Evolutionary conservation across 2,888 invertebrate genomes (phyloP).

Genomic region (Pandemis cinnamomeana): DNA sequence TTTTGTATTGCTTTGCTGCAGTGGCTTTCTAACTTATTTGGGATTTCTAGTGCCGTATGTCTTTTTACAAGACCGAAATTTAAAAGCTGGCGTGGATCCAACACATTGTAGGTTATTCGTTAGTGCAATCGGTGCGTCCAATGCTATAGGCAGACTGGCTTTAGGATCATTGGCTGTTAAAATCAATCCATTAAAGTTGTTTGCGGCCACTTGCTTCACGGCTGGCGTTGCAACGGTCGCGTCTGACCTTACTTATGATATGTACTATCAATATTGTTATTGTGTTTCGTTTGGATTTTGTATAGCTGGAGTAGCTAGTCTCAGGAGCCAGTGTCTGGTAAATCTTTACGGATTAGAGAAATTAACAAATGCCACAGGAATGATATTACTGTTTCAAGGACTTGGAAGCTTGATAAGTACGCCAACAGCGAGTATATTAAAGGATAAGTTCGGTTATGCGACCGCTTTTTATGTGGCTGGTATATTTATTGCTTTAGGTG

Average conservation of each 20-base stretch:
- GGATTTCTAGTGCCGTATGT: slow-evolving; percentile 74
- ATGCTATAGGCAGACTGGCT: slow-evolving; percentile 64
- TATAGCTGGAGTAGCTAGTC: slow-evolving; percentile 60
- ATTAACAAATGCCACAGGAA: slow-evolving; percentile 75
- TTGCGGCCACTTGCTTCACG: slow-evolving; percentile 50
- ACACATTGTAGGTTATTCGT: slow-evolving; percentile 67
- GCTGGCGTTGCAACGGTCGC: slow-evolving; percentile 62
- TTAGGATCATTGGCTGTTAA: slow-evolving; percentile 66
- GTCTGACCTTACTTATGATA: slow-evolving; percentile 63
- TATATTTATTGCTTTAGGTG: slow-evolving; percentile 61
- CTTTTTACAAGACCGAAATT: slow-evolving; percentile 67
- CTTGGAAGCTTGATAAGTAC: slow-evolving; percentile 72
- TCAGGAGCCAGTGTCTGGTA: slow-evolving; percentile 71
- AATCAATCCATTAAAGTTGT: slow-evolving; percentile 61
- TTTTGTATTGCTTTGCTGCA: slow-evolving; percentile 61
- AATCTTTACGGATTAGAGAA: slow-evolving; percentile 72
- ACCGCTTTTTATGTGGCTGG: slow-evolving; percentile 69
- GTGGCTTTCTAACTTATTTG: slow-evolving; percentile 64
- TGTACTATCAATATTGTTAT: slow-evolving; percentile 69
- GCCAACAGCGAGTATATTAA: slow-evolving; percentile 66
- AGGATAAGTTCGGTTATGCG: slow-evolving; percentile 61
- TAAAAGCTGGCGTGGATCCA: slow-evolving; percentile 58
- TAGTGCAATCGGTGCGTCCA: slow-evolving; percentile 69
- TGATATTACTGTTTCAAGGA: slow-evolving; percentile 73
- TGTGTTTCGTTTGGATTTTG: slow-evolving; percentile 68